phyloP scores from a whole-genome alignment of 2,797 vertebrate genomes.

The Centroberyx gerrardi region DNA sequence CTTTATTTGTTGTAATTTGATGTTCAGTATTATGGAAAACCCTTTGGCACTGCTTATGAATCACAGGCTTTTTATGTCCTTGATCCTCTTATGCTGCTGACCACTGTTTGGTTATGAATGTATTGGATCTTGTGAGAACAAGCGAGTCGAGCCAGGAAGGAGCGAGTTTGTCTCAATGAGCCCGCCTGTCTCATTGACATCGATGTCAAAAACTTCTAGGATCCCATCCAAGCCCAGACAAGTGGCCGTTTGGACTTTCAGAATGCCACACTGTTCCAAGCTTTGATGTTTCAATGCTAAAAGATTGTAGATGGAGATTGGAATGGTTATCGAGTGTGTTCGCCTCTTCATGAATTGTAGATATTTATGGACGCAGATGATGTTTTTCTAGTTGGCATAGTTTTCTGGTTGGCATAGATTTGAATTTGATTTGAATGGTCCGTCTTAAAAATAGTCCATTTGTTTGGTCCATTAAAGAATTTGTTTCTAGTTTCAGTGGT shows the following conservation, averaged over 20 bases:
- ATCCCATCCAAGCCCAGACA: constrained; percentile 76
- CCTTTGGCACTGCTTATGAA: constrained; percentile 57
- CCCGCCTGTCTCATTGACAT: constrained; percentile 72
- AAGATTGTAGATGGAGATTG: constrained; percentile 53
- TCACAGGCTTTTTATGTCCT: constrained; percentile 47
- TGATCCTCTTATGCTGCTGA: constrained; percentile 51
- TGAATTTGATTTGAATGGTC: constrained; percentile 20
- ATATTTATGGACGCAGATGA: constrained; percentile 20
- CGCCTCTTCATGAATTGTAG: constrained; percentile 47
- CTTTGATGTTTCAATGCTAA: constrained; percentile 68
- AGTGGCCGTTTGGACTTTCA: constrained; percentile 70
- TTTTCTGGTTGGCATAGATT: not conserved
- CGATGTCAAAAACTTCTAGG: constrained; percentile 76
- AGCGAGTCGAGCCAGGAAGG: constrained; percentile 67
- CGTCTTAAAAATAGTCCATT: too few relatives aligned
- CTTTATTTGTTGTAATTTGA: constrained; percentile 42
- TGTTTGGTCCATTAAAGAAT: not conserved
- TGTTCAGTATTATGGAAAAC: constrained; percentile 45
- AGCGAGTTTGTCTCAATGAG: constrained; percentile 74
- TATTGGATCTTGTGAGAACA: constrained; percentile 71
- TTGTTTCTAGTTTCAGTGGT: constrained; percentile 57
- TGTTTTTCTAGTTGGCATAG: constrained; percentile 36
- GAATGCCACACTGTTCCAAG: constrained; percentile 59
- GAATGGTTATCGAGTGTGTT: constrained; percentile 51
- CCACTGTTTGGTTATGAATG: constrained; percentile 69